These are phyloP conservation scores for Meriones unguiculatus DNA, from an alignment of 2,113 vertebrate genomes.

Conservation along the genomic window DNA sequence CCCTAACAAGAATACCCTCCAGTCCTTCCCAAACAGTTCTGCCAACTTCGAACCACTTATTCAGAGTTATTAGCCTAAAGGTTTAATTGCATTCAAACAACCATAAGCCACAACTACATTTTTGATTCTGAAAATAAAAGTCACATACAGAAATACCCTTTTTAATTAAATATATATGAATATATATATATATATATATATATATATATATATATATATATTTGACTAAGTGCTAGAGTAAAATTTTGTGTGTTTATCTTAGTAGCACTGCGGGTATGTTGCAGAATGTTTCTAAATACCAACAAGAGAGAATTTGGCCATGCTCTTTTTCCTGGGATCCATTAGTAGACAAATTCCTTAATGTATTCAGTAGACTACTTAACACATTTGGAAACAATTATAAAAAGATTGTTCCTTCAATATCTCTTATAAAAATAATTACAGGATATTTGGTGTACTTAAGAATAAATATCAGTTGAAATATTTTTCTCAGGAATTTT, in stretches of 20 bases:
- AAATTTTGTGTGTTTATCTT: constrained; percentile 24
- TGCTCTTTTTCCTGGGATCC: background rate
- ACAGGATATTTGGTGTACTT: background rate
- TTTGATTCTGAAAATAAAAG: constrained; percentile 57
- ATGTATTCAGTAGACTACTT: background rate
- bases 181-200: background rate
- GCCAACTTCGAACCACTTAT: background rate
- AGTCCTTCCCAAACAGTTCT: background rate
- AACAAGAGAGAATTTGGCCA: constrained; percentile 19
- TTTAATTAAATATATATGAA: constrained; percentile 34
- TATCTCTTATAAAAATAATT: constrained; percentile 7
- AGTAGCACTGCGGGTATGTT: constrained; percentile 19
- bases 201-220: background rate
- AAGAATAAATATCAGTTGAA: background rate
- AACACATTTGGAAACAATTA: background rate
- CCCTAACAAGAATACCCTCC: background rate
- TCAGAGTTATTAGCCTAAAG: background rate
- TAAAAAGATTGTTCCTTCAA: background rate
- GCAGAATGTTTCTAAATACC: constrained; percentile 22
- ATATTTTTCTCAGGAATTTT: background rate
- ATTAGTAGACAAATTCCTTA: background rate
- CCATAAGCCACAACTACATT: background rate
- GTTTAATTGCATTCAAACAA: background rate
- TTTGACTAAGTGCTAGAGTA: constrained; percentile 10
- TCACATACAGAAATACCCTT: background rate